Evolutionary conservation across 2,888 invertebrate species (phyloP), one percentile per base, ranked within the genome.

Genomic region (Heliconius charithonia): DNA sequence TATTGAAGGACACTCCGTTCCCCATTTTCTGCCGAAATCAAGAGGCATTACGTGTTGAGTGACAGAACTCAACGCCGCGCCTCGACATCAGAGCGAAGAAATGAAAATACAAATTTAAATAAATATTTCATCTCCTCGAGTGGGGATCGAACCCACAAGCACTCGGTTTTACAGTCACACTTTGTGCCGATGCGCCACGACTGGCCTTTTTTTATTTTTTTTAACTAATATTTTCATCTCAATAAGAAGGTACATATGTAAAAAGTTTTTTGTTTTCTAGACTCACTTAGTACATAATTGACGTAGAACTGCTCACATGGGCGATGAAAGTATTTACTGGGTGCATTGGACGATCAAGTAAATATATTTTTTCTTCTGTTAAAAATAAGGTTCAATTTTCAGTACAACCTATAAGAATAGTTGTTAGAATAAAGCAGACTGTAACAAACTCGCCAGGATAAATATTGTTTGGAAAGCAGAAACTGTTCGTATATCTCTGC

Each of bases 251-350:
- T 12, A 59, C 72, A 25, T 37, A 59, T 59, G 59, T 59, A n/a
- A 59, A 87, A 87, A 92, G 92, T 92, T 93, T 92, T 90, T 87
- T 89, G 85, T 91, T 88, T 89, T 88, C 89, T 92, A 93, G 92
- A 92, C 91, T 92, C 93, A 93, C 91, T 92, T 90, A 86, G 91
- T 88, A 89, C 94, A 94, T 94, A 94, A 94, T 94, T 94, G 93
- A 93, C 92, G 93, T 91, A 94, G 94, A 94, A 92, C 91, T 92
- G 90, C 91, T 93, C 91, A 89, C 87, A 87, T 92, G 92, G 92
- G 90, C 91, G 93, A 91, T 91, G 89, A 89, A 89, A 87, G 84
- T 88, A 89, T 91, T 90, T 92, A 90, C 92, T 91, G 89, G 86
- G 86, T 87, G 87, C 85, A 77, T 81, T 73, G 0, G 41, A 41